phyloP scores from a whole-genome alignment of 2,113 vertebrate genomes.

The Sigmodon hispidus region DNA sequence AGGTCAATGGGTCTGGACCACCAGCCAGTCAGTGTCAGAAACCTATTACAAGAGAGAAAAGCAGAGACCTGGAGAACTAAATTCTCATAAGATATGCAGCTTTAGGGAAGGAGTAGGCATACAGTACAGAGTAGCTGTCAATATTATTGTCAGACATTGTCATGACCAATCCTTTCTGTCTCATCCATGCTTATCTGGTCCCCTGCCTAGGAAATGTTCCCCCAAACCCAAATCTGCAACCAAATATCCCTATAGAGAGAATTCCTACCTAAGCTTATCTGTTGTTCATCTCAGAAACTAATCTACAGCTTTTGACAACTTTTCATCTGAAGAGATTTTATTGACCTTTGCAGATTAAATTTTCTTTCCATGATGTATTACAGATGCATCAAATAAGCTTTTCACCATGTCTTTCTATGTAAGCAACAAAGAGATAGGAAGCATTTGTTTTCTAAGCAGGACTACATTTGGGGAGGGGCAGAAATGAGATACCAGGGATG shows the following conservation, averaged over 20 bases:
- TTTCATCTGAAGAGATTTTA: conserved; percentile 51
- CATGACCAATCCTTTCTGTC: not conserved
- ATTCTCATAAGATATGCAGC: not conserved
- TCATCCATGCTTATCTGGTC: not conserved
- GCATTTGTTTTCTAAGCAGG: conserved; percentile 35
- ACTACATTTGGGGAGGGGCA: not conserved
- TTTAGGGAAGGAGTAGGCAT: not conserved
- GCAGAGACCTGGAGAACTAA: not conserved
- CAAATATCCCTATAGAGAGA: not conserved
- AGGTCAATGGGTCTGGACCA: no score
- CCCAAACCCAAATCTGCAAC: not conserved
- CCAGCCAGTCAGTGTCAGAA: no score
- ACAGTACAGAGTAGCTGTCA: not conserved
- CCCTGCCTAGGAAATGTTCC: not conserved
- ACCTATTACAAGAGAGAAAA: not conserved
- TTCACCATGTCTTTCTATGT: conserved; percentile 2
- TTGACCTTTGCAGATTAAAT: conserved; percentile 66
- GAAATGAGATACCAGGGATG: not conserved
- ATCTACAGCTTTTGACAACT: conserved; percentile 27
- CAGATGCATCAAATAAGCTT: conserved; percentile 13
- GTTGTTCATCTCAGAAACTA: conserved; percentile 55
- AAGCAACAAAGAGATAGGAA: not conserved
- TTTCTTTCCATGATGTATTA: conserved; percentile 39
- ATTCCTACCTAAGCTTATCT: not conserved
- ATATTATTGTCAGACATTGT: not conserved